These are phyloP conservation scores for Cylas formicarius DNA, from an alignment of 1,140 invertebrate species.

Conservation along the genomic window DNA sequence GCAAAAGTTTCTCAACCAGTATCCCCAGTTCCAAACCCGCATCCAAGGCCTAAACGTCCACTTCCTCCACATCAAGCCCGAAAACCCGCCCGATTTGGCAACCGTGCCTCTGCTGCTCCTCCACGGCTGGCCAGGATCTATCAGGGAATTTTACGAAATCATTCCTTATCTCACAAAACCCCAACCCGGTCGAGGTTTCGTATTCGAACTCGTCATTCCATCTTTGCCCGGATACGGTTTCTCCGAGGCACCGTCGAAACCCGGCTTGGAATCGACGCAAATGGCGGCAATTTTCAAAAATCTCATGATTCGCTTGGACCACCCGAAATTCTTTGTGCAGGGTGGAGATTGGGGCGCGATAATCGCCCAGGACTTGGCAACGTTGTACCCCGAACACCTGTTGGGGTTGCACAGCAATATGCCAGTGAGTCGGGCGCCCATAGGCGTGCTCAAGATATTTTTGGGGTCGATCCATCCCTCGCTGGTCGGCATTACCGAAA, in stretches of 20 bases:
- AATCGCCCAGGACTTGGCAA: slow-evolving; percentile 53
- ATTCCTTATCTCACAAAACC: slow-evolving; percentile 62
- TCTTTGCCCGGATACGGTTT: slow-evolving; percentile 72
- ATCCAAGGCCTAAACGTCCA: slow-evolving; percentile 70
- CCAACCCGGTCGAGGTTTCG: slow-evolving; percentile 51
- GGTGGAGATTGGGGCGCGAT: slow-evolving; percentile 77
- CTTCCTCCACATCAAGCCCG: slow-evolving; percentile 59
- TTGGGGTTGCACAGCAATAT: slow-evolving; percentile 62
- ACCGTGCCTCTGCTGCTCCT: slow-evolving; percentile 66
- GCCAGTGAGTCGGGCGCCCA: slow-evolving; percentile 42
- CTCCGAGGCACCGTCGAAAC: slow-evolving; percentile 60
- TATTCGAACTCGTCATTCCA: slow-evolving; percentile 73
- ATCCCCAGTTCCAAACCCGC: slow-evolving; percentile 65
- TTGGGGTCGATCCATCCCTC: slow-evolving; percentile 50
- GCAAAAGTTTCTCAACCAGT: slow-evolving; percentile 59
- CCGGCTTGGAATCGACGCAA: slow-evolving; percentile 56
- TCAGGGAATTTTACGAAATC: slow-evolving; percentile 79
- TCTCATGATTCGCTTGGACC: slow-evolving; percentile 74
- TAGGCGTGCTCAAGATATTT: slow-evolving; percentile 45
- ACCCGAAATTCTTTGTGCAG: slow-evolving; percentile 70
- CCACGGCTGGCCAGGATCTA: slow-evolving; percentile 88
- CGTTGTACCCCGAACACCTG: slow-evolving; percentile 62
- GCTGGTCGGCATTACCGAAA: slow-evolving; percentile 50
- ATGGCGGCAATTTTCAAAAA: slow-evolving; percentile 69
- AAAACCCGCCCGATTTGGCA: slow-evolving; percentile 47